phyloP scores from a whole-genome alignment of 2,113 vertebrate genomes.

The Dunckerocampus dactyliophorus region DNA sequence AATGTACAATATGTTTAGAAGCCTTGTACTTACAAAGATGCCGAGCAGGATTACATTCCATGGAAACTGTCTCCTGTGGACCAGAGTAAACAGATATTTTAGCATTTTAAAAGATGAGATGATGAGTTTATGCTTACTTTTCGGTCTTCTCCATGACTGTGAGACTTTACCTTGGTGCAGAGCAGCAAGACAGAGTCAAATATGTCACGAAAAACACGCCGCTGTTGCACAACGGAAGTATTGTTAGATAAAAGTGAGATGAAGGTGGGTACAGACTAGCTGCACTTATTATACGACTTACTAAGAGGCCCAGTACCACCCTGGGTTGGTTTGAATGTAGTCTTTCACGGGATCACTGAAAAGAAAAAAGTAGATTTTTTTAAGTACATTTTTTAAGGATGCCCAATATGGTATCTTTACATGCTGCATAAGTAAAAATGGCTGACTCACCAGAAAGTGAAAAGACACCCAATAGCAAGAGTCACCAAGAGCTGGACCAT shows the following conservation, averaged over 20 bases:
- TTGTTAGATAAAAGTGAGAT: constrained; percentile 1
- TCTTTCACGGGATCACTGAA: constrained; percentile 81
- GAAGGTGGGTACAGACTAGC: no score
- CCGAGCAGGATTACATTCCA: constrained; percentile 90
- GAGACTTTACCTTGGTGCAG: constrained; percentile 78
- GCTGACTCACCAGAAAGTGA: constrained; percentile 87
- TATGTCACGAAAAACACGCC: constrained; percentile 91
- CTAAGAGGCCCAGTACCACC: constrained; percentile 96
- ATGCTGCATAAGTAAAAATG: constrained; percentile 18
- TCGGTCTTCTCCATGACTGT: not conserved
- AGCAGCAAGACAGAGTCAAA: constrained; percentile 86
- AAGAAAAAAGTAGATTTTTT: not conserved
- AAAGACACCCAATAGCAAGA: constrained; percentile 82
- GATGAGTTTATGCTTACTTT: not conserved
- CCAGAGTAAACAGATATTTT: not conserved
- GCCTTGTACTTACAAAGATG: constrained; percentile 83
- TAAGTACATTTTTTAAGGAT: not conserved
- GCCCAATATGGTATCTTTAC: not conserved
- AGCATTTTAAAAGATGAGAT: not conserved
- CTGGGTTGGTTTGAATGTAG: constrained; percentile 84
- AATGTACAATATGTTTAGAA: not conserved
- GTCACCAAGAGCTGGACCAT: constrained; percentile 86
- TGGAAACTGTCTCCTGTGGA: constrained; percentile 84
- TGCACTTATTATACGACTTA: constrained; percentile 69
- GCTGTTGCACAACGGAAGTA: constrained; percentile 58